Percentiles rank a stretch among this genome's conserved stretches.
Evolutionary conservation across 2,797 vertebrate species (phyloP).

Genomic region (Picus viridis): DNA sequence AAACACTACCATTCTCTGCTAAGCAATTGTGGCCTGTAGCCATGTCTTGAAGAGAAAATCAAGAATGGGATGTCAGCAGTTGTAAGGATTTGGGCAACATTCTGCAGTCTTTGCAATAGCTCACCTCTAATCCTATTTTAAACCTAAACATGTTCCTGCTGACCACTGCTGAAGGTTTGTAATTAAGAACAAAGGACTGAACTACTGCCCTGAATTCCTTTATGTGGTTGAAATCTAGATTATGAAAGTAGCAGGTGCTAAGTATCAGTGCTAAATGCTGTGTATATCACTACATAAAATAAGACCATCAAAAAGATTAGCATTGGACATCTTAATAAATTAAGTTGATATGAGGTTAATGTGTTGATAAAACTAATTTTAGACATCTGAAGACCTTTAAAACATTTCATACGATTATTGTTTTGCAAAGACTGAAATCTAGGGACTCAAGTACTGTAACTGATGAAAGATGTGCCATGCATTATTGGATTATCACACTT

Average conservation of each 20-base stretch:
- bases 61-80: constrained; percentile 81
- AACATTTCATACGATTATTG: constrained; percentile 85
- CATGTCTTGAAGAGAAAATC: constrained; percentile 84
- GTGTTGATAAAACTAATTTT: constrained; percentile 86
- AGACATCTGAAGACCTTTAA: constrained; percentile 84
- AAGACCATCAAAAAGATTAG: constrained; percentile 82
- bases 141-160: constrained; percentile 84
- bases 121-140: constrained; percentile 85
- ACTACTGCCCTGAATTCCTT: constrained; percentile 83
- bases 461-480: constrained; percentile 83
- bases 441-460: constrained; percentile 84
- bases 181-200: constrained; percentile 83
- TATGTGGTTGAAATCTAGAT: constrained; percentile 84
- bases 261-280: constrained; percentile 87
- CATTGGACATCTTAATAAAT: constrained; percentile 86
- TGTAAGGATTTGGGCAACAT: constrained; percentile 81
- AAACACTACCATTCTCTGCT: constrained; percentile 87
- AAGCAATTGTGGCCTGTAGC: constrained; percentile 85
- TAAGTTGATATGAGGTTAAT: constrained; percentile 85
- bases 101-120: constrained; percentile 85
- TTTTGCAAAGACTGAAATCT: constrained; percentile 84
- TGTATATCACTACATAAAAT: constrained; percentile 85
- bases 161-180: constrained; percentile 84
- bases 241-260: constrained; percentile 86
- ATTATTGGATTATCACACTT: constrained; percentile 82